A percentile compares a stretch with the other conserved stretches of the same genome.
phyloP scores from a whole-genome alignment of 2,797 vertebrate genomes.

The Onychomys torridus region DNA sequence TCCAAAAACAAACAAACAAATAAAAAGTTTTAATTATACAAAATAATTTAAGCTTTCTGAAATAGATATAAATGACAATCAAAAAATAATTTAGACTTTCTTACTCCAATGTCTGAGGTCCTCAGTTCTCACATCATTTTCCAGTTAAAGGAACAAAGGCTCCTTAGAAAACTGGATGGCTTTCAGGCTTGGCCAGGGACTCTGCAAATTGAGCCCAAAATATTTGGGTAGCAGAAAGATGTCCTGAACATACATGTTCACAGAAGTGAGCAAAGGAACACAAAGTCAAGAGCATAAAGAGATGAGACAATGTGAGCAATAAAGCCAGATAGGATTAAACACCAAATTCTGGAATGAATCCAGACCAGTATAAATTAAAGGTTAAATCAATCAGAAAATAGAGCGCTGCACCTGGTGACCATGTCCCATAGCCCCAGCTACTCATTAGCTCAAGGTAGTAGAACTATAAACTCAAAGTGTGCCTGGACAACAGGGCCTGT shows the following conservation, averaged over 20 bases:
- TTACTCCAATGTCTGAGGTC: background rate
- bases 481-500: background rate
- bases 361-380: background rate
- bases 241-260: background rate
- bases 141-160: background rate
- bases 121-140: slow-evolving; percentile 31
- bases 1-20: slow-evolving; percentile 56
- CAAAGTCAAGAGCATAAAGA: background rate
- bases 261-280: background rate
- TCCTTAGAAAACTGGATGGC: slow-evolving; percentile 3
- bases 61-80: background rate
- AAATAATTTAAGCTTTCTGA: slow-evolving; percentile 15
- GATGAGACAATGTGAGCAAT: background rate
- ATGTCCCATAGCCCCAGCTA: background rate
- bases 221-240: background rate
- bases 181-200: background rate
- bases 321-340: background rate
- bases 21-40: slow-evolving; percentile 24
- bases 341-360: background rate
- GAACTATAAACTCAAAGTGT: background rate
- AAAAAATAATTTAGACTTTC: slow-evolving; percentile 39
- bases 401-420: background rate
- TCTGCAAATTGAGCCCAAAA: background rate
- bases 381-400: background rate
- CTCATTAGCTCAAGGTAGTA: background rate